These are phyloP conservation scores for Myrmecophaga tridactyla DNA, from an alignment of 2,113 vertebrate genomes.

Conservation along the genomic window DNA sequence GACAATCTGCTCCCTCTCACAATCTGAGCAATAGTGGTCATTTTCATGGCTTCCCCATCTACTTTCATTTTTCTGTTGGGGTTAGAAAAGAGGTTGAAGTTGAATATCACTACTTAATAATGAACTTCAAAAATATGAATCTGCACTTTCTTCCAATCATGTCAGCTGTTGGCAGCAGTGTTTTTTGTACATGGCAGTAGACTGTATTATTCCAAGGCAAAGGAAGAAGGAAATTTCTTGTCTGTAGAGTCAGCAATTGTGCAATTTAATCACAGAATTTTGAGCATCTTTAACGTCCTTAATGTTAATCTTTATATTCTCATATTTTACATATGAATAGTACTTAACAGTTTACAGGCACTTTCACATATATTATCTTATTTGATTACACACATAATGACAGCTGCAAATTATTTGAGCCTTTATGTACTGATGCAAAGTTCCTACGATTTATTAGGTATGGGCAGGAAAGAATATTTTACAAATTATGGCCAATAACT, in stretches of 20 bases:
- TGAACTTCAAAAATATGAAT: background rate
- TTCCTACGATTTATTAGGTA: background rate
- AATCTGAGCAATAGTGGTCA: background rate
- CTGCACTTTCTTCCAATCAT: background rate
- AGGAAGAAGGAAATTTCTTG: background rate
- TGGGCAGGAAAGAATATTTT: background rate
- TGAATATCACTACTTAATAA: background rate
- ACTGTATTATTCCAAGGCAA: background rate
- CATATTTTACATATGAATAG: background rate
- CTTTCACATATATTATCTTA: background rate
- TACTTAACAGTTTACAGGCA: background rate
- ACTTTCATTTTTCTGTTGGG: background rate
- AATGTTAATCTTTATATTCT: background rate
- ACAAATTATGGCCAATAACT: background rate
- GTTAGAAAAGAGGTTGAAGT: background rate
- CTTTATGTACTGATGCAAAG: constrained; percentile 1
- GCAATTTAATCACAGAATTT: background rate
- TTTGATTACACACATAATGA: background rate
- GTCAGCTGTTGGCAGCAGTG: background rate
- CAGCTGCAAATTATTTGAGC: background rate
- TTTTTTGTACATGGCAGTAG: background rate
- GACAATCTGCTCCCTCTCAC: background rate
- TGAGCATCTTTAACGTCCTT: background rate
- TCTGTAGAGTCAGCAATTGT: background rate
- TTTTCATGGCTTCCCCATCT: background rate